These are phyloP conservation scores for Drosophila helvetica DNA, from an alignment of 2,888 invertebrate species.

Conservation along the genomic window DNA sequence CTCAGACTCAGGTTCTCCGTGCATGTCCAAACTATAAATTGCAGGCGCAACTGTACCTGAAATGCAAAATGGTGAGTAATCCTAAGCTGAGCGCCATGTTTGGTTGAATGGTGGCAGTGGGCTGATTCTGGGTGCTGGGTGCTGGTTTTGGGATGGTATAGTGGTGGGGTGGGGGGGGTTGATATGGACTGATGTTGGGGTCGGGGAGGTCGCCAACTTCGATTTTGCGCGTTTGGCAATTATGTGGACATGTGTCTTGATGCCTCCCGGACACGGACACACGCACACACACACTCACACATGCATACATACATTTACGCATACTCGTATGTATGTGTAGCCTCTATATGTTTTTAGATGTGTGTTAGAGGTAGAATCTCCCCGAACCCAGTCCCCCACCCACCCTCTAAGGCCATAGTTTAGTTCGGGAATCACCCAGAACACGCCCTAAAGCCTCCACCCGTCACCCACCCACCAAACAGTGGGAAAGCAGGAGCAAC, in stretches of 20 bases:
- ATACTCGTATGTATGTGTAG: conserved; percentile 10
- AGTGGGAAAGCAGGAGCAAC: conserved; percentile 29
- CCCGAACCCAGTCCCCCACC: conserved; percentile 6
- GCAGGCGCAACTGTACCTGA: conserved; percentile 67
- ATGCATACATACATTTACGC: conserved; percentile 32
- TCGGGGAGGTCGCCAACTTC: conserved; percentile 60
- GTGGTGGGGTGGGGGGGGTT: neutral
- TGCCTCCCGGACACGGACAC: conserved; percentile 54
- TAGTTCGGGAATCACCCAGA: conserved; percentile 27
- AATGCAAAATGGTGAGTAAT: conserved; percentile 39
- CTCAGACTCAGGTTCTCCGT: conserved; percentile 20
- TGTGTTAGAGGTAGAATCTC: conserved; percentile 25
- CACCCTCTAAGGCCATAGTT: conserved; percentile 32
- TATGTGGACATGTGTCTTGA: conserved; percentile 77
- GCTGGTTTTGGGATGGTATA: conserved; percentile 6
- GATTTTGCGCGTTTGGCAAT: conserved; percentile 78
- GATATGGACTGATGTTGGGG: neutral
- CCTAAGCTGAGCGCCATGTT: conserved; percentile 31
- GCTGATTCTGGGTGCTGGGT: conserved; percentile 7
- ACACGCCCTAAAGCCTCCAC: conserved; percentile 32
- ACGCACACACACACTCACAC: conserved; percentile 29
- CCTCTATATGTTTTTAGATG: neutral
- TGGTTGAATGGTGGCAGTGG: neutral
- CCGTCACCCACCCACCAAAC: neutral
- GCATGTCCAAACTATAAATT: conserved; percentile 58